Base-by-base conservation (phyloP, 2,888 invertebrate species). In the Caenorhabditis doughertyi region DNA sequence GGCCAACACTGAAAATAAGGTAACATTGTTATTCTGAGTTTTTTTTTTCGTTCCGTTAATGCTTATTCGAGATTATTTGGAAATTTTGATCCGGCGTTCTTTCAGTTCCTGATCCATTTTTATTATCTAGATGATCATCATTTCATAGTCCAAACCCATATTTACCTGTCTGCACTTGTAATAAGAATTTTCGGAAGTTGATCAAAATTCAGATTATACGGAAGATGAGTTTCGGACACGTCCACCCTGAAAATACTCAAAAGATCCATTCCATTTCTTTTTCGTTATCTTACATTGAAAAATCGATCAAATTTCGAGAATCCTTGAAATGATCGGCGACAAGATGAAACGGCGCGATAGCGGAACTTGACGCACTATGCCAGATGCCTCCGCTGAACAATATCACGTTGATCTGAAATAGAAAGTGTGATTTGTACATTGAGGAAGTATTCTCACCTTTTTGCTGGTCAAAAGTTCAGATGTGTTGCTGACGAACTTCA, bases 131-230 rank as follows among this genome's bases (percentile, higher is more conserved):
- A 11, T 25, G 3, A 11, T 21, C 25, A 18, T 47, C 21, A 18
- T 49, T 21, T 13, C 13, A 44, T 21, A 62, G 8, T n/a, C n/a
- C 55, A n/a, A 18, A 32, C 2, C 9, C 25, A 27, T 23, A 13
- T 16, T n/a, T 29, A 82, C 82, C 72, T 79, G 11, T 83, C 71
- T 5, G 74, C 74, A 58, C 77, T 65, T 7, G 71, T 74, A 9
- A 83, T 44, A 4, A 83, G 27, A 29, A 83, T 62, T 53, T 58
- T 80, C 2, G 83, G 83, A 32, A 83, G 71, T n/a, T 51, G 7
- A 8, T 79, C 83, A 42, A 83, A 83, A 21, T 83, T 29, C 8
- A 79, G 47, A 51, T 80, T 80, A 44, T 58, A 79, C 21, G 83
- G 83, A 3, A 83, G 67, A 23, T 65, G 21, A 0, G 53, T 65